A percentile compares a stretch with the other conserved stretches of the same genome.
These are phyloP conservation scores for Echinometra lucunter DNA, from an alignment of 53 echinoderm and acorn worm genomes.

Conservation along the genomic window DNA sequence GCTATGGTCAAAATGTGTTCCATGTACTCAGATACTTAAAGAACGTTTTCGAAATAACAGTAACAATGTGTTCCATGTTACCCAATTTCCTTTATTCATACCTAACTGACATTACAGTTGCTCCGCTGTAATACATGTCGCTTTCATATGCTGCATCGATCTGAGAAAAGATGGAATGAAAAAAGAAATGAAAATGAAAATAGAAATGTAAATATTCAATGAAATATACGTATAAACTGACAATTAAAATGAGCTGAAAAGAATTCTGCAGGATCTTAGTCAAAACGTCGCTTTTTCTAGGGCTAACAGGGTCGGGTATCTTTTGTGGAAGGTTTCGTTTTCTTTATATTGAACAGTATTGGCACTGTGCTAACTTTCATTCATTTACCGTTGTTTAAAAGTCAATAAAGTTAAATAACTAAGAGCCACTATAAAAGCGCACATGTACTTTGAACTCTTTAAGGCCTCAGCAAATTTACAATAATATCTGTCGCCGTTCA, in stretches of 20 bases:
- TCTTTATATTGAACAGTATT: not conserved
- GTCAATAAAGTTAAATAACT: not conserved
- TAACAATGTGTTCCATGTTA: no score
- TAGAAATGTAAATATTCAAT: no score
- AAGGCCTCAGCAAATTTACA: not conserved
- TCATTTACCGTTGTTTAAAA: not conserved
- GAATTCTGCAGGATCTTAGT: not conserved
- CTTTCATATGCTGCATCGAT: not conserved
- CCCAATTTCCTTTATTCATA: not conserved
- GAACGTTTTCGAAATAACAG: no score
- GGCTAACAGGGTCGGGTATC: not conserved
- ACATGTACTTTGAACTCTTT: not conserved
- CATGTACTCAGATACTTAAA: no score
- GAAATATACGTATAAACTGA: no score
- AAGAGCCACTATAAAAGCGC: not conserved
- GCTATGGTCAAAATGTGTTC: no score
- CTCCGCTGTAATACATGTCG: not conserved
- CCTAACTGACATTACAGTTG: not conserved
- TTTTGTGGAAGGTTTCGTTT: not conserved
- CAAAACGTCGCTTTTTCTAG: not conserved
- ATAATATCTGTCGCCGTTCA: not conserved
- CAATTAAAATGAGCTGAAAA: not conserved
- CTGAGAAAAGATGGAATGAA: not conserved
- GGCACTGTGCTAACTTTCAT: conserved; percentile 11
- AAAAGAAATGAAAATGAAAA: not conserved